Conservation (phyloP, 1,140 invertebrate species). For the Hetaerina americana region DNA sequence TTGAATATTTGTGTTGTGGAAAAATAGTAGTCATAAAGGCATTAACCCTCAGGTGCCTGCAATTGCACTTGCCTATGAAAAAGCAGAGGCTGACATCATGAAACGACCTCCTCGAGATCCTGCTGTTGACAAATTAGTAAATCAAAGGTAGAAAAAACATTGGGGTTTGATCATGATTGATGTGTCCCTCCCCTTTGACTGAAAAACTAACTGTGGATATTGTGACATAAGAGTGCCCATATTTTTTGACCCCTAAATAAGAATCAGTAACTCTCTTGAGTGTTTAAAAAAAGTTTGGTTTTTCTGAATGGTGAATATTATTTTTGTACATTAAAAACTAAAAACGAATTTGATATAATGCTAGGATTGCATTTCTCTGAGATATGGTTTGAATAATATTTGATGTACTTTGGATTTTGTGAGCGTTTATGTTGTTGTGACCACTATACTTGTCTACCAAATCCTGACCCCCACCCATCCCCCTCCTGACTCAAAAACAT, state of each 20-base stretch:
- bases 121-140: conserved; percentile 92
- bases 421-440: not conserved
- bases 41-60: conserved; percentile 67
- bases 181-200: not conserved
- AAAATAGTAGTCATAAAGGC: conserved; percentile 20
- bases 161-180: not conserved
- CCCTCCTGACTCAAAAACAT: not conserved
- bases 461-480: not conserved
- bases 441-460: not conserved
- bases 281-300: too few relatives aligned
- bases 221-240: too few relatives aligned
- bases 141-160: conserved; percentile 73
- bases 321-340: too few relatives aligned
- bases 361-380: too few relatives aligned
- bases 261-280: too few relatives aligned
- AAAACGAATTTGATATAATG: too few relatives aligned
- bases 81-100: conserved; percentile 98
- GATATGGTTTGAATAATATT: too few relatives aligned
- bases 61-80: conserved; percentile 96
- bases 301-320: too few relatives aligned
- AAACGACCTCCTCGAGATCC: conserved; percentile 94
- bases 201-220: not conserved
- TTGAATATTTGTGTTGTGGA: conserved; percentile 6
- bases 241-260: too few relatives aligned
- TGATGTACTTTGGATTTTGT: too few relatives aligned